Percentiles rank a stretch among this genome's conserved stretches.
phyloP scores from a whole-genome alignment of 2,113 vertebrate genomes.

The Sarotherodon lohbergeri region DNA sequence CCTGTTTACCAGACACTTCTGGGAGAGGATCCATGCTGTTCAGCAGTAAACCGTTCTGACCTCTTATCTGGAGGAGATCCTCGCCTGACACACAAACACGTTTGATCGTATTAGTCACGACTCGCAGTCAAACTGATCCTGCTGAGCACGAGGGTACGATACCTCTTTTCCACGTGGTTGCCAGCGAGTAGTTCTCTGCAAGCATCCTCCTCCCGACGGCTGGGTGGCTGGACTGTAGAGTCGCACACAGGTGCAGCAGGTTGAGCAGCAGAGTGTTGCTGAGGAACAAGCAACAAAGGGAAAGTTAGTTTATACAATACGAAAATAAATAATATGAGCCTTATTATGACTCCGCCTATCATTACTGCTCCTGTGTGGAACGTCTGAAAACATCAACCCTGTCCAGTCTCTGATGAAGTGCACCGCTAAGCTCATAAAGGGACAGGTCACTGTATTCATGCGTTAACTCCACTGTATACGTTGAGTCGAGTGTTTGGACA shows the following conservation, averaged over 20 bases:
- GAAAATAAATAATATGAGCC: neutral
- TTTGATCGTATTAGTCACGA: neutral
- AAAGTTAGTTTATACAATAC: fast-evolving
- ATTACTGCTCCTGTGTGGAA: neutral
- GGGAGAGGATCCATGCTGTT: constrained; percentile 77
- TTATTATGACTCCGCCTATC: neutral
- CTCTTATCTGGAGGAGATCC: constrained; percentile 81
- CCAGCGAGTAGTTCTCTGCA: constrained; percentile 73
- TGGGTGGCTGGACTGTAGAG: constrained; percentile 71
- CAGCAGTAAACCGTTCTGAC: constrained; percentile 73
- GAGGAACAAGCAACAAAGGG: neutral
- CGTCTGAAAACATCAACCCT: neutral
- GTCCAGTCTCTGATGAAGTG: neutral
- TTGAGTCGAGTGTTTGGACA: too few species aligned
- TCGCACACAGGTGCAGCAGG: constrained; percentile 83
- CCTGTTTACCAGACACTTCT: constrained; percentile 73
- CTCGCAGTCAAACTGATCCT: neutral
- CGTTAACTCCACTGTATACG: neutral
- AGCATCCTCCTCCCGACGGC: constrained; percentile 73
- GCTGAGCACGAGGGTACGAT: neutral
- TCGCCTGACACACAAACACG: constrained; percentile 69
- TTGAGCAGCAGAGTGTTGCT: constrained; percentile 82
- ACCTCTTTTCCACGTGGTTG: constrained; percentile 86
- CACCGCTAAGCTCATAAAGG: neutral
- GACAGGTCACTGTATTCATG: neutral